Base-by-base conservation (phyloP, 2,113 vertebrate species). In the Spea multiplicata region DNA sequence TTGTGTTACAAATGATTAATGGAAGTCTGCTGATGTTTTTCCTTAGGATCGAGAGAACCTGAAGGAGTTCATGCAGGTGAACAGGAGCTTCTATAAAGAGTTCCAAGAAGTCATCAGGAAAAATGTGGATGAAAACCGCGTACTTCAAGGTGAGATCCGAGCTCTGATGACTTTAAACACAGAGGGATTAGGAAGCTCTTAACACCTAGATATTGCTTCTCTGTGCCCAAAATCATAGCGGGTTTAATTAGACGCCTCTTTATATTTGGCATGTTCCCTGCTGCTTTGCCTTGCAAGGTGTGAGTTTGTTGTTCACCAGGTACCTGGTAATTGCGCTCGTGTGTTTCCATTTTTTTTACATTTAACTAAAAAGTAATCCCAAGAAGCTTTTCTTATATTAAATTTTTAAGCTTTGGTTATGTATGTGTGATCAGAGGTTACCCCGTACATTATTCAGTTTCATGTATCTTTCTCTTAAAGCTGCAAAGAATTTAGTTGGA, bases 21-120 rank as follows among this genome's bases (percentile, higher is more conserved):
- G 30, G 30, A 30, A 30, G 30, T 30, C 30, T 30, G 30, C 1
- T 59, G 61, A 6, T 74, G 55, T 4, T 44, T 78, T 68, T 45
- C 75, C 71, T 83, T 44, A 93, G 92, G 90, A 92, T 84, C 82
- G 92, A 72, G 91, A 92, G 7, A 87, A 44, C 83, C 89, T 91
- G 80, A 88, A 87, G 52, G 88, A 90, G 82, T 88, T 89, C 75
- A 87, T 93, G 66, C 88, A 85, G 74, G 92, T 91, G 85, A 91
- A 93, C 85, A 86, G 91, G 79, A 84, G 81, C 50, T 84, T 93
- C 83, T 91, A 91, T 85, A 91, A 90, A 83, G 89, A 90, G 85
- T 90, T 93, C 74, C 91, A 93, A 71, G 90, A 89, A 81, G 82
- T 93, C 81, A 89, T 92, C 77, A 88, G 90, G 82, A 93, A 93